Base-by-base conservation (phyloP, 1,140 invertebrate species). In the Heliconius hewitsoni region DNA sequence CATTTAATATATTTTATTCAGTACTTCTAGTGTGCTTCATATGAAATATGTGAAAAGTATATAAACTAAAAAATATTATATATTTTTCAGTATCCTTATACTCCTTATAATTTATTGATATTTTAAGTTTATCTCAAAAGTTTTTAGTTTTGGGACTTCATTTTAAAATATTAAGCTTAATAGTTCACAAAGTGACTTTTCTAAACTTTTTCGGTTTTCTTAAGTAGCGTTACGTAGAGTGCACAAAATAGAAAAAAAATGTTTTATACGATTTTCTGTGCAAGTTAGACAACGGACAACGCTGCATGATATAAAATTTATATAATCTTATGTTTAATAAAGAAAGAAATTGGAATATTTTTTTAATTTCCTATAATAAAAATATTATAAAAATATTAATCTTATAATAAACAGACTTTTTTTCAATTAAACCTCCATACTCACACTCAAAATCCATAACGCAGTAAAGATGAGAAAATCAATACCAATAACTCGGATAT, bases 401-500 rank as follows among this genome's bases (percentile, higher is more conserved):
- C 30, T 18, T 6, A 66, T 16, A 66, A 66, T 23, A 66, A 11
- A 23, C 9, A 66, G 30, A 30, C 0, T 16, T 5, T 0, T 6
- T 27, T 27, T 60, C 55, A 66, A 66, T 66, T 66, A 66, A 23
- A 23, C 27, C 1, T 66, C 23, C 16, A 66, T n/a, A 37, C 18
- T n/a, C 71, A 72, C 30, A 77, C 34, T 55, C 18, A 55, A 77
- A 77, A 27, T 71, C 46, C 46, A 72, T 77, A 39, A 74, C 71
- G 18, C 42, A 23, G 23, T 30, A 70, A 74, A 74, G 46, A 81
- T 73, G 55, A 74, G 79, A 77, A 70, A 82, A 77, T 77, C 74
- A 70, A 81, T 81, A 77, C 73, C 82, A 85, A 81, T 83, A 81
- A 80, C 72, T 39, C 71, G 16, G 74, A 80, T 81, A 86, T 91